Conservation (phyloP, 1,140 invertebrate genomes). For the Neelides sp. region DNA sequence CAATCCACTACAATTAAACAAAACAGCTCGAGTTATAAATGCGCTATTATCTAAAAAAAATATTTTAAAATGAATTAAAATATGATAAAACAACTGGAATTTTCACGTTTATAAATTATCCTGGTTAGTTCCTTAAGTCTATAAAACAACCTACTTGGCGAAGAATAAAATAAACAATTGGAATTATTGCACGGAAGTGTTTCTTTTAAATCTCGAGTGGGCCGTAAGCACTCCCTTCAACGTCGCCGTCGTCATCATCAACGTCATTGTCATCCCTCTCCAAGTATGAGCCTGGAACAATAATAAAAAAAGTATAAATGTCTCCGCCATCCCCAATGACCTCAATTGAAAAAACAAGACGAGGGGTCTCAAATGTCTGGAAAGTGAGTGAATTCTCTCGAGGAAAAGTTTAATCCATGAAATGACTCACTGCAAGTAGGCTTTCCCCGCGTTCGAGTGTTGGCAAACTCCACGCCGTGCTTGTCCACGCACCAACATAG, state of each 20-base stretch:
- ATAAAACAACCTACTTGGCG: too few species aligned
- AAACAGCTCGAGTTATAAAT: too few species aligned
- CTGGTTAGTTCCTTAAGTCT: too few species aligned
- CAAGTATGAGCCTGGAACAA: constrained; percentile 47
- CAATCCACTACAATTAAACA: too few species aligned
- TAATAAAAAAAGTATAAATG: too few species aligned
- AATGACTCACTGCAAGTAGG: constrained; percentile 67
- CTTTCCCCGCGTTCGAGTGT: constrained; percentile 66
- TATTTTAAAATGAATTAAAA: too few species aligned
- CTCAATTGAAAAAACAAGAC: too few species aligned
- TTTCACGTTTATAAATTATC: too few species aligned
- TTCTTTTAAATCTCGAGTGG: constrained; percentile 55
- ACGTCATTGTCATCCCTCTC: constrained; percentile 42
- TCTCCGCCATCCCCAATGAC: too few species aligned
- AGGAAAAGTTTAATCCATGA: neutral
- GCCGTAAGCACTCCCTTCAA: constrained; percentile 64
- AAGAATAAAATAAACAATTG: neutral
- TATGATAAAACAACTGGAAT: too few species aligned
- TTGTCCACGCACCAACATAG: constrained; percentile 89
- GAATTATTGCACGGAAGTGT: neutral
- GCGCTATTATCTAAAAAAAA: too few species aligned
- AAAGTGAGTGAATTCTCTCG: neutral
- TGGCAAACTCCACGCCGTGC: constrained; percentile 74
- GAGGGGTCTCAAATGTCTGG: too few species aligned
- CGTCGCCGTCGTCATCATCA: constrained; percentile 50